phyloP scores from a whole-genome alignment of 2,888 invertebrate species.

The Macropis europaea region DNA sequence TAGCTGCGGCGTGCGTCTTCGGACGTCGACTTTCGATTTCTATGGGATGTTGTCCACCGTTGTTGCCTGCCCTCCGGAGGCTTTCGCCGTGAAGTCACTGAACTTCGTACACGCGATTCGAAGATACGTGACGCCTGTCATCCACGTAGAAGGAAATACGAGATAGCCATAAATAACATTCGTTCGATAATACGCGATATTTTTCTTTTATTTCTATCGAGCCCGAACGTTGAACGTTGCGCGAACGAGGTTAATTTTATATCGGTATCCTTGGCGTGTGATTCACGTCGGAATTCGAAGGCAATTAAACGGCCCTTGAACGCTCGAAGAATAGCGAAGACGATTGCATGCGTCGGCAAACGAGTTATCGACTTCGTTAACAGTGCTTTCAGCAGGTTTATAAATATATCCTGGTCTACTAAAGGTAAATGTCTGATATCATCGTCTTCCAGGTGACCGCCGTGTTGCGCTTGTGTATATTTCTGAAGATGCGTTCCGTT shows the following conservation, averaged over 20 bases:
- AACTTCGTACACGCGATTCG: background rate
- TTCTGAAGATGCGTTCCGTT: background rate
- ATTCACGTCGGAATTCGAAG: conserved; percentile 14
- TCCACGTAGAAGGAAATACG: background rate
- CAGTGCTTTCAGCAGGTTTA: conserved; percentile 19
- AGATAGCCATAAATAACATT: background rate
- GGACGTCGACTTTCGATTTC: conserved; percentile 21
- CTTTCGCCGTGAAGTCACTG: conserved; percentile 7
- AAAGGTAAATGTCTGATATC: conserved; percentile 35
- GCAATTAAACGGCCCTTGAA: background rate
- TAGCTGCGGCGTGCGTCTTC: conserved; percentile 3
- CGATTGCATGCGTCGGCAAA: conserved; percentile 18
- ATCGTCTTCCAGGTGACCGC: background rate
- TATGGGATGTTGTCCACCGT: background rate
- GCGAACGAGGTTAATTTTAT: background rate
- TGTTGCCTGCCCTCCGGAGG: no score
- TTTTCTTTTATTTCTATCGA: background rate
- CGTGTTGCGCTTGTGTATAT: background rate
- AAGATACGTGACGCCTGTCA: conserved; percentile 34
- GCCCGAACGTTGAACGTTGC: background rate
- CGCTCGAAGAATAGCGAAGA: background rate
- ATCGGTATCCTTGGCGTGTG: conserved; percentile 9
- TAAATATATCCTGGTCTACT: conserved; percentile 44
- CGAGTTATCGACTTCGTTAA: conserved; percentile 30
- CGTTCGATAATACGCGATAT: background rate